Conservation (phyloP, 2,888 invertebrate genomes). For the Drosophila recens region DNA sequence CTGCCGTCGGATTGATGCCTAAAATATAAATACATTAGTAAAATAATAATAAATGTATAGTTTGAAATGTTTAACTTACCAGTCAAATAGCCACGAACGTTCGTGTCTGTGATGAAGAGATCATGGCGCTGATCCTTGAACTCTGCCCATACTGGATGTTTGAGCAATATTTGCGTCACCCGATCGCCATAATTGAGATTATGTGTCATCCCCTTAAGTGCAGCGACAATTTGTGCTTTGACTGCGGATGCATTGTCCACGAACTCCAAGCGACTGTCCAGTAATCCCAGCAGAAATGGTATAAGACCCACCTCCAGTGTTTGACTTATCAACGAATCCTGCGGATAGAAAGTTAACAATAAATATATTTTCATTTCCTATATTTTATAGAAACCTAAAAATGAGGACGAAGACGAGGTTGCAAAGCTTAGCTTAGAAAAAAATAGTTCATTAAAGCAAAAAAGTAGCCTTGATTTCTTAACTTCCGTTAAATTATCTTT, state of each 20-base stretch:
- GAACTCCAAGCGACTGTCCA: constrained; percentile 91
- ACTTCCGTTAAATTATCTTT: too few relatives aligned
- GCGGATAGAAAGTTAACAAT: background rate
- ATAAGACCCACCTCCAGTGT: constrained; percentile 96
- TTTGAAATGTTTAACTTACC: constrained; percentile 86
- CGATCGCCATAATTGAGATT: constrained; percentile 93
- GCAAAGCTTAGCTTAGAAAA: too few relatives aligned
- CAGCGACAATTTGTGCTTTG: constrained; percentile 98
- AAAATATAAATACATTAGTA: background rate
- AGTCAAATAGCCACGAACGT: constrained; percentile 92
- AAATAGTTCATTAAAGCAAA: too few relatives aligned
- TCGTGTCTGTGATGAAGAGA: constrained; percentile 94
- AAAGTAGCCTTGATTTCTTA: too few relatives aligned
- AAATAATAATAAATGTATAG: background rate
- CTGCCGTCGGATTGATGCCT: constrained; percentile 93
- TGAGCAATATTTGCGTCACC: constrained; percentile 92
- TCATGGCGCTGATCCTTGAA: constrained; percentile 98
- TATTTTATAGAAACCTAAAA: too few relatives aligned
- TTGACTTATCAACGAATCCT: constrained; percentile 87
- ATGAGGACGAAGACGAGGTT: too few relatives aligned
- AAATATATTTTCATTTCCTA: background rate
- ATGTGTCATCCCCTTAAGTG: constrained; percentile 96
- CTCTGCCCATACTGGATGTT: constrained; percentile 95
- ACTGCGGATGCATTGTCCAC: constrained; percentile 88
- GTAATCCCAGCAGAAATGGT: constrained; percentile 92